phyloP scores from a whole-genome alignment of 2,113 vertebrate species.

The Numenius arquata region DNA sequence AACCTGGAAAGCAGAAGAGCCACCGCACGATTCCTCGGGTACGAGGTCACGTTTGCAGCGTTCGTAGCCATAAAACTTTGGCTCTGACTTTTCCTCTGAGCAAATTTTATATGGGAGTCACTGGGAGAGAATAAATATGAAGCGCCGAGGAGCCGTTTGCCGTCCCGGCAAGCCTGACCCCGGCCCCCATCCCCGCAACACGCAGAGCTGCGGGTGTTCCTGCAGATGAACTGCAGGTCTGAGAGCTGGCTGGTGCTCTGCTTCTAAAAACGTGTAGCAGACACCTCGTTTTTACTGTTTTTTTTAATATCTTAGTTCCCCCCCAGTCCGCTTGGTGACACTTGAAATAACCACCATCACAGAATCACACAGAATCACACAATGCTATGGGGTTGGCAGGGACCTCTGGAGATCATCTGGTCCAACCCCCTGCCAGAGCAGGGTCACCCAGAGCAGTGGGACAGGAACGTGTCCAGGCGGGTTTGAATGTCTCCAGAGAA shows the following conservation, averaged over 20 bases:
- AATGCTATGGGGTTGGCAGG: too few species aligned
- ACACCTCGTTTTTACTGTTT: neutral
- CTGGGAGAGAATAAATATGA: neutral
- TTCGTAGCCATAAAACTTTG: neutral
- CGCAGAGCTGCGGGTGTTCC: fast-evolving
- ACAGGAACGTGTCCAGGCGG: too few species aligned
- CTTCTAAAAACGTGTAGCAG: fast-evolving
- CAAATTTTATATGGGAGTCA: neutral
- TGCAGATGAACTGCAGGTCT: neutral
- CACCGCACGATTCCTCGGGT: neutral
- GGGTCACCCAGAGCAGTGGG: too few species aligned
- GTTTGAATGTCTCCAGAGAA: too few species aligned
- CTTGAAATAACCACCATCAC: neutral
- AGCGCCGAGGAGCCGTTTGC: neutral
- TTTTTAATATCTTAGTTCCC: neutral
- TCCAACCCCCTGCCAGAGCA: too few species aligned
- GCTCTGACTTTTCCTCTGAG: neutral
- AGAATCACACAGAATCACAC: too few species aligned
- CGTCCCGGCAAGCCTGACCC: neutral
- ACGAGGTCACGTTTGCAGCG: neutral
- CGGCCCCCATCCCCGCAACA: neutral
- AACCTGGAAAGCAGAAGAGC: neutral
- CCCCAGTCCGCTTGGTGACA: too few species aligned
- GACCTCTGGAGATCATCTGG: too few species aligned
- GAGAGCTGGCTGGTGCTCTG: neutral